A percentile compares a stretch with the other conserved stretches of the same genome.
Conservation (phyloP, 1,140 invertebrate genomes). For the Ditylenchus dipsaci region DNA sequence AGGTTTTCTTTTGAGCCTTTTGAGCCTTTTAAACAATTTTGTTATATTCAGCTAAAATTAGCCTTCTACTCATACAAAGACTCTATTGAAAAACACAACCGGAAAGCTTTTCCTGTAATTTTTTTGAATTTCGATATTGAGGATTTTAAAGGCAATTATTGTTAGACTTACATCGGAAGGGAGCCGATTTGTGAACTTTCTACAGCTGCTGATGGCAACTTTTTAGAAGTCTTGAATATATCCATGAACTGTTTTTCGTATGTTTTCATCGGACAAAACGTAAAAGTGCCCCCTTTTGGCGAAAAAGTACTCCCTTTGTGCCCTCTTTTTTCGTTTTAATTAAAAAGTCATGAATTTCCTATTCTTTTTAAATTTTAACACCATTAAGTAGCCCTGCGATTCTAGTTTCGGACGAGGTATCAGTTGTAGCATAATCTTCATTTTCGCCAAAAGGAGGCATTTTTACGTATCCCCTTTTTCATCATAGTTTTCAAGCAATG, state of each 20-base stretch:
- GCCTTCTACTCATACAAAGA: conserved; percentile 82
- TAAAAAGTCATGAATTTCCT: too few relatives aligned
- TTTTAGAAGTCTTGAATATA: conserved; percentile 76
- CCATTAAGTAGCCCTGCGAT: too few relatives aligned
- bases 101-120: conserved; percentile 33
- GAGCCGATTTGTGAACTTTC: conserved; percentile 74
- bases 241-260: conserved; percentile 75
- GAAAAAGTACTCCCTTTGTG: too few relatives aligned
- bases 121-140: not conserved
- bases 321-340: too few relatives aligned
- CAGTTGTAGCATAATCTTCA: too few relatives aligned
- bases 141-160: not conserved
- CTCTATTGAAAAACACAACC: conserved; percentile 55
- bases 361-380: too few relatives aligned
- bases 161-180: conserved; percentile 11
- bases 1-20: conserved; percentile 19
- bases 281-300: too few relatives aligned
- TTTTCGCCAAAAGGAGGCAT: too few relatives aligned
- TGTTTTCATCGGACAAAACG: too few relatives aligned
- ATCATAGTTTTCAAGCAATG: too few relatives aligned
- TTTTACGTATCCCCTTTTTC: too few relatives aligned
- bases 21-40: not conserved
- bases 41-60: conserved; percentile 70
- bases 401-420: too few relatives aligned
- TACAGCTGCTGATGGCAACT: conserved; percentile 85